phyloP scores from a whole-genome alignment of 2,888 invertebrate genomes.

The Arrhopalites spinosus region DNA sequence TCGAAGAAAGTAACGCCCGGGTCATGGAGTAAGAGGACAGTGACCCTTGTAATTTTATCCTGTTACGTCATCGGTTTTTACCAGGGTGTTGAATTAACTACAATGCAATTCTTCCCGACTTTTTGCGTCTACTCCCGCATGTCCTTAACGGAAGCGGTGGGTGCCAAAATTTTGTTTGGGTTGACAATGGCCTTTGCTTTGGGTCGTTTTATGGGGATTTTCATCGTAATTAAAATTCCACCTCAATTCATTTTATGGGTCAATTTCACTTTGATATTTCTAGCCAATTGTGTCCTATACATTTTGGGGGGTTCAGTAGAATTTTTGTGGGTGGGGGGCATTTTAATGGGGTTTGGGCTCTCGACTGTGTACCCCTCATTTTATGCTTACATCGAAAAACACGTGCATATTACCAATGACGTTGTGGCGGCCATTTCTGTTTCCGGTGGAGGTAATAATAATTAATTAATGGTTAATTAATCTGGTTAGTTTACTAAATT shows the following conservation, averaged over 20 bases:
- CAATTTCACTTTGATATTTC: neutral
- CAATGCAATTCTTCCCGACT: conserved; percentile 6
- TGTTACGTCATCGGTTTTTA: conserved; percentile 36
- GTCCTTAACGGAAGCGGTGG: neutral
- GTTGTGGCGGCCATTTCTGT: conserved; percentile 5
- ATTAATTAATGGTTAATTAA: neutral
- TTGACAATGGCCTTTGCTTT: conserved; percentile 8
- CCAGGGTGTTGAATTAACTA: conserved; percentile 41
- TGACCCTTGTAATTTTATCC: conserved; percentile 38
- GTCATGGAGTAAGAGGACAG: neutral
- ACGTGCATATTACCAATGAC: conserved; percentile 6
- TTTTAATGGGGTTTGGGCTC: neutral
- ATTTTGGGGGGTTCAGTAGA: neutral
- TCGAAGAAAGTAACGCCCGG: neutral
- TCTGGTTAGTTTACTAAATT: neutral
- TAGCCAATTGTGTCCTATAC: neutral
- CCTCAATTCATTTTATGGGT: conserved; percentile 14
- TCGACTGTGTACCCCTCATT: neutral
- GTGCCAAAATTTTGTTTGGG: conserved; percentile 2
- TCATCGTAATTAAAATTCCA: neutral
- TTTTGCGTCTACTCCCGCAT: neutral
- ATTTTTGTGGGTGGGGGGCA: conserved; percentile 4
- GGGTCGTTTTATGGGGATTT: conserved; percentile 6
- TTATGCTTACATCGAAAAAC: conserved; percentile 16
- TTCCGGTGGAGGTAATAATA: neutral